A percentile compares a stretch with the other conserved stretches of the same genome.
These are phyloP conservation scores for Elephas maximus DNA, from an alignment of 2,113 vertebrate genomes.

Conservation along the genomic window DNA sequence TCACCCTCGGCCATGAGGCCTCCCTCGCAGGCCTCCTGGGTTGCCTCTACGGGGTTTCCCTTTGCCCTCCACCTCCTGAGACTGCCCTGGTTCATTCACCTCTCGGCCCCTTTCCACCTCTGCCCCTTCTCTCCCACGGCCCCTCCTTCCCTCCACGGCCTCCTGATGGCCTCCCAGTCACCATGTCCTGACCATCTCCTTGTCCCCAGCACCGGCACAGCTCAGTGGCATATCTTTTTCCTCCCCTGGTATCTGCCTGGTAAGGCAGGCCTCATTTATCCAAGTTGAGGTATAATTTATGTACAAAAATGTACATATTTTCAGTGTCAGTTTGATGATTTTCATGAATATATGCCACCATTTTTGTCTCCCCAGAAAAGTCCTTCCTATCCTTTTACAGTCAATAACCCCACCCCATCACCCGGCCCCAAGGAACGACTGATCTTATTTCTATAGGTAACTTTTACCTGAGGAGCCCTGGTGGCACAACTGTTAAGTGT, in stretches of 20 bases:
- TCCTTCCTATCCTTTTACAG: background rate
- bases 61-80: background rate
- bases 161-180: background rate
- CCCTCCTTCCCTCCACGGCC: accelerated
- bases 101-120: background rate
- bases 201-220: background rate
- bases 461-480: background rate
- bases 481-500: background rate
- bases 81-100: background rate
- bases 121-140: background rate
- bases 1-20: background rate
- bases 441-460: background rate
- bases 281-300: no score
- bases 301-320: no score
- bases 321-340: no score
- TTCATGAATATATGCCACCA: no score
- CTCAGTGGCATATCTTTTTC: no score
- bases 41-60: background rate
- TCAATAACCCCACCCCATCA: background rate
- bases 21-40: background rate
- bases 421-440: background rate
- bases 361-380: no score
- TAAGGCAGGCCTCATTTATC: background rate
- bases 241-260: background rate
- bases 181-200: background rate